phyloP scores from a whole-genome alignment of 2,797 vertebrate species.

The Poeciliopsis turneri region DNA sequence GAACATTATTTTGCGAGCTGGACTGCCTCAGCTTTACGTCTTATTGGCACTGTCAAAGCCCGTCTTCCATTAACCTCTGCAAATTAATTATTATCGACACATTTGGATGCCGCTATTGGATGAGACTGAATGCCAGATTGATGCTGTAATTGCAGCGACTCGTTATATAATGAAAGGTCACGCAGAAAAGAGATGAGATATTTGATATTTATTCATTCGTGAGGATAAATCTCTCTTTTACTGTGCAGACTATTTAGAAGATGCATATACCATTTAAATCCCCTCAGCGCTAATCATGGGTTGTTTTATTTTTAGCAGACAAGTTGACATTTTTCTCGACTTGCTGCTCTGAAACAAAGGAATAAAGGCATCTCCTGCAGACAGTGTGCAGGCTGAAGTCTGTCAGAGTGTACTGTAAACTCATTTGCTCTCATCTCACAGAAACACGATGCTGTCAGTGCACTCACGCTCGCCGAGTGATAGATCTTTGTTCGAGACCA shows the following conservation, averaged over 20 bases:
- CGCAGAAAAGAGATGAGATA: constrained; percentile 46
- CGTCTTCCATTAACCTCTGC: constrained; percentile 35
- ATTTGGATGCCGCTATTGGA: constrained; percentile 30
- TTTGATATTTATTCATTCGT: constrained; percentile 31
- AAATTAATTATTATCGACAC: constrained; percentile 59
- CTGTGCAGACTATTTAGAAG: not conserved
- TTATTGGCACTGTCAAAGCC: constrained; percentile 27
- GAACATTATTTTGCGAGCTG: not conserved
- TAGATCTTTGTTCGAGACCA: constrained; percentile 17
- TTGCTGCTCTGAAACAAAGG: not conserved
- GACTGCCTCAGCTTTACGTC: constrained; percentile 14
- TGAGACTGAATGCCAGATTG: constrained; percentile 46
- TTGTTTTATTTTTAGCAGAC: not conserved
- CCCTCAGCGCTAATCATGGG: not conserved
- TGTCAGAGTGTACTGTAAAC: constrained; percentile 19
- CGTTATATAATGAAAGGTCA: constrained; percentile 43
- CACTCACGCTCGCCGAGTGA: constrained; percentile 17
- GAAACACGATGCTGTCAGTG: constrained; percentile 6
- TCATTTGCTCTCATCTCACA: constrained; percentile 22
- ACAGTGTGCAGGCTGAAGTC: constrained; percentile 7
- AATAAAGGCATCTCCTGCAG: constrained; percentile 2
- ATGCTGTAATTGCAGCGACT: constrained; percentile 48
- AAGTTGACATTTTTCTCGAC: not conserved
- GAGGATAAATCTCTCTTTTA: not conserved
- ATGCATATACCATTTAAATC: constrained; percentile 10